phyloP scores from a whole-genome alignment of 2,888 invertebrate species.

The Melieria crassipennis region DNA sequence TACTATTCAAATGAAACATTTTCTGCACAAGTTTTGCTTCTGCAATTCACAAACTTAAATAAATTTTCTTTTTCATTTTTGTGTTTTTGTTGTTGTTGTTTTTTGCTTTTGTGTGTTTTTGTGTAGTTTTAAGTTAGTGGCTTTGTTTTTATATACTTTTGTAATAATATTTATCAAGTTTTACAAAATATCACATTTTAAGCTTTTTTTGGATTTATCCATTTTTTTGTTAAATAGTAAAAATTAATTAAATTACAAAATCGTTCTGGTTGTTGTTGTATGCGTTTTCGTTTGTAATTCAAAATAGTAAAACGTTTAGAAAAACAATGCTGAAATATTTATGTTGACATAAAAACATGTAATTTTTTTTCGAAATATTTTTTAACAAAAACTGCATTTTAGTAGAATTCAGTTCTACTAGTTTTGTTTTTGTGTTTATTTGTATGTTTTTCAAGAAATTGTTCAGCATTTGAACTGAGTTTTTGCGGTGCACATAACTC shows the following conservation, averaged over 20 bases:
- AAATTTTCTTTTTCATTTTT: background rate
- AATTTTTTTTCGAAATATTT: background rate
- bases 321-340: background rate
- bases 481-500: constrained; percentile 17
- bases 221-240: constrained; percentile 37
- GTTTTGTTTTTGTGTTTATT: constrained; percentile 2
- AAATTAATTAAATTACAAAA: constrained; percentile 2
- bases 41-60: background rate
- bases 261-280: background rate
- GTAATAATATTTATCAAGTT: constrained; percentile 57
- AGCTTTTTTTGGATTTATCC: constrained; percentile 60
- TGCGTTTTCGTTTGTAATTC: constrained; percentile 9
- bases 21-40: background rate
- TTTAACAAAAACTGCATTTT: background rate
- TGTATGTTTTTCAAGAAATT: background rate
- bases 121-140: constrained; percentile 5
- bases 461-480: background rate
- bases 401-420: background rate
- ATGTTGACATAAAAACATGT: too few species aligned
- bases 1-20: background rate
- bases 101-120: constrained; percentile 8
- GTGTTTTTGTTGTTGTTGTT: background rate
- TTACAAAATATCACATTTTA: constrained; percentile 67
- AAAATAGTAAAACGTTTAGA: constrained; percentile 27
- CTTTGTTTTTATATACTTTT: constrained; percentile 14